These are phyloP conservation scores for Blastomussa wellsi DNA, from an alignment of 92 coral and sea anemone genomes.

Conservation along the genomic window DNA sequence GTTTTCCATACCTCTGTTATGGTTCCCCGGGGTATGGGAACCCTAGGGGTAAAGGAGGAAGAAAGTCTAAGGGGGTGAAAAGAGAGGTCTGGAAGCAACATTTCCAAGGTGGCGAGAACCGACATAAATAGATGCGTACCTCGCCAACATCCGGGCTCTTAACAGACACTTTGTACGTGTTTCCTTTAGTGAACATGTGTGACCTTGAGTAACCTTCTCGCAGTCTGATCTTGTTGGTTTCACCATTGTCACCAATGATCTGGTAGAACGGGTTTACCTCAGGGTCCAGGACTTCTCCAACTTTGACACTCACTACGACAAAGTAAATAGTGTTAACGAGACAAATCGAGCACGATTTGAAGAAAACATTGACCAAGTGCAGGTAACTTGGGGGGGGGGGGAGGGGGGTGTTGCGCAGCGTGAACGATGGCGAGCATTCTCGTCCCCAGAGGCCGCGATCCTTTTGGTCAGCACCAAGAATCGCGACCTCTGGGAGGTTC, in stretches of 20 bases:
- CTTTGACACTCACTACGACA: slow-evolving; percentile 64
- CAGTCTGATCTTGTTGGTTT: slow-evolving; percentile 76
- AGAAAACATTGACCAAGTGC: no score
- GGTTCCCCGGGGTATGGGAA: neutral
- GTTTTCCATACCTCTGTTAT: neutral
- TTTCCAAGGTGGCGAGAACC: neutral
- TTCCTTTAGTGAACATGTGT: slow-evolving; percentile 74
- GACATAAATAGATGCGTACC: slow-evolving; percentile 42
- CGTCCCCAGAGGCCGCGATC: no score
- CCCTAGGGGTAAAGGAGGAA: neutral
- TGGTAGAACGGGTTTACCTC: slow-evolving; percentile 77
- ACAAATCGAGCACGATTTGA: no score
- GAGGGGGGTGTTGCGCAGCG: no score
- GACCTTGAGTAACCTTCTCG: slow-evolving; percentile 81
- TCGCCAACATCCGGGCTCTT: slow-evolving; percentile 82
- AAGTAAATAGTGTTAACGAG: no score
- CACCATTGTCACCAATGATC: slow-evolving; percentile 74
- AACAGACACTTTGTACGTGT: slow-evolving; percentile 77
- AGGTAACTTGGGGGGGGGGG: no score
- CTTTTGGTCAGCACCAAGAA: no score
- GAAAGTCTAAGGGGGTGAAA: neutral
- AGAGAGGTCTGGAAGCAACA: neutral
- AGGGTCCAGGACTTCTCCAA: slow-evolving; percentile 82
- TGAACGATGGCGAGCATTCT: no score
- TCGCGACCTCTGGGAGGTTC: no score